Base-by-base conservation (phyloP, 2,797 vertebrate genomes). In the Melanotaenia nigrans region DNA sequence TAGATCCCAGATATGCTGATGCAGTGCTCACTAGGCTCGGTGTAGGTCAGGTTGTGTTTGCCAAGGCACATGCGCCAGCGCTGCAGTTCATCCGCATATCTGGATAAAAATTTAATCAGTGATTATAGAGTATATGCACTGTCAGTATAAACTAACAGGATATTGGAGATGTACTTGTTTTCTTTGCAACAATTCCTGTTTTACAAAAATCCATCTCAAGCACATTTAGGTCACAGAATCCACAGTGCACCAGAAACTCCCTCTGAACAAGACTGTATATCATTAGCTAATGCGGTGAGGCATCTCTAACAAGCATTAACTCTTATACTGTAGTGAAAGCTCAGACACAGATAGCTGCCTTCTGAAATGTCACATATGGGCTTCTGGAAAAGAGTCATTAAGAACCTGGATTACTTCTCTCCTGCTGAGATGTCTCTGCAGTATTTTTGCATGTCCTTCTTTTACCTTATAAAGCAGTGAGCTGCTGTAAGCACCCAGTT, bases 401-500 rank as follows among this genome's bases (percentile, higher is more conserved):
- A 24, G 35, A 64, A 30, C 1, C n/a, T 3, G 1, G 64, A 36
- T 20, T 42, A 12, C 47, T 61, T 24, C 25, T 42, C 0, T 49
- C 33, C 24, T 59, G 10, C 35, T 64, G 36, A 12, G 2, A 32
- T 53, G 68, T 45, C 30, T 35, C 42, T 63, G 42, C 6, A 60
- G 20, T 49, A 22, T 82, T 35, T 72, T n/a, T 47, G 45, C 45
- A 49, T 49, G 45, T n/a, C 22, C 9, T 14, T 33, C 53, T 75
- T 90, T 33, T 89, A 95, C 94, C 87, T 92, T 63, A 95, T 95
- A 79, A 95, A 95, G 85, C 94, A 95, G 81, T 94, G 94, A 51
- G 94, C 95, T 22, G 95, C 94, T 51, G 94, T 95, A 4, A 95
- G 86, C 1, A 95, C 92, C 94, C 95, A 95, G 79, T 94, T 92